Evolutionary conservation across 2,113 vertebrate species (phyloP), one percentile per base, ranked within the genome.

Genomic region (Eidolon helvum): DNA sequence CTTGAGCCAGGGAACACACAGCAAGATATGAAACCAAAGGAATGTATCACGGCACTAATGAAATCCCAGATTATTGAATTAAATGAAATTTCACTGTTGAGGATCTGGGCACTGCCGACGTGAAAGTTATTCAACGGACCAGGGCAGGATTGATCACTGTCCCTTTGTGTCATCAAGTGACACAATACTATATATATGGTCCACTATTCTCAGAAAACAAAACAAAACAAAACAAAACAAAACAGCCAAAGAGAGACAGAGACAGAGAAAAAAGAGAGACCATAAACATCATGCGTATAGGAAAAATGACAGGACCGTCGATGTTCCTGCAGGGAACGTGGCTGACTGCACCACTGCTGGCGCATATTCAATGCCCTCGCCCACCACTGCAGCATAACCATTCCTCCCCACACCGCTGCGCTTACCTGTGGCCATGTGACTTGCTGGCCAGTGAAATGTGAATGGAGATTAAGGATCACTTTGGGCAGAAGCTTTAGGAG

Each of bases 11-110:
- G 50, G 53, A 53, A 82, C 0, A 1, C 24, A 26, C 0, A n/a
- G 66, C n/a, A 45, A 48, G 53, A 26, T 1, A 33, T 0, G n/a
- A 82, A 35, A 65, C 89, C 83, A n/a, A 10, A 2, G 38, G 35
- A 24, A 0, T 4, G 24, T 1, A 14, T 8, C 10, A 4, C 0
- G 0, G 30, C 43, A 35, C 71, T 53, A 4, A 74, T 3, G 45
- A 78, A 69, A 87, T 24, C 4, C 22, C 61, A n/a, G 7, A 22
- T 33, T 24, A 14, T 0, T 12, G 55, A 48, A 55, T 15, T 43
- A 38, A n/a, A 19, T 7, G n/a, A 18, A 59, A 88, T 65, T 2
- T 71, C 77, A 53, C 28, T 61, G 43, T 19, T 68, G 22, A 87
- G 4, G 79, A 72, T 24, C 68, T 21, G 24, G 14, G 16, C 48